These are phyloP conservation scores for Phortica okadai DNA, from an alignment of 2,888 invertebrate species.

Conservation along the genomic window DNA sequence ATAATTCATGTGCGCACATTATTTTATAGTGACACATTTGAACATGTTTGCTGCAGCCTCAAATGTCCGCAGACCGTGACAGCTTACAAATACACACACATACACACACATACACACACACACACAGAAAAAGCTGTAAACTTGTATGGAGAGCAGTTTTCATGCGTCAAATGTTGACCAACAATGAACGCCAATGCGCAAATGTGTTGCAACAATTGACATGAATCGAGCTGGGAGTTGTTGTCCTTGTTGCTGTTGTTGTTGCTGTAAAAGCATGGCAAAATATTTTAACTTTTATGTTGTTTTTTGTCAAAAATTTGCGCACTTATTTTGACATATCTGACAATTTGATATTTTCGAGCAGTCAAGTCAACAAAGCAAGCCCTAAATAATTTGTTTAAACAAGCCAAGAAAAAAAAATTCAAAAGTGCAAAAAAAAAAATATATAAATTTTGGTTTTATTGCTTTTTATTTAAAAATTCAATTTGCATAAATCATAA, in stretches of 20 bases:
- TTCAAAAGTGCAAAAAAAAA: background rate
- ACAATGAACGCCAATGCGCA: background rate
- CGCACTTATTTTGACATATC: no score
- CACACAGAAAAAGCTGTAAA: background rate
- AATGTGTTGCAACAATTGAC: background rate
- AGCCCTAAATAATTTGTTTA: background rate
- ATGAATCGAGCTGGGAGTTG: background rate
- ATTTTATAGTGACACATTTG: slow-evolving; percentile 40
- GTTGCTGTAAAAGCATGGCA: background rate
- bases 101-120: background rate
- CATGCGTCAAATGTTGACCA: slow-evolving; percentile 6
- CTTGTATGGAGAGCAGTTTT: background rate
- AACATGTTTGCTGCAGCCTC: slow-evolving; percentile 34
- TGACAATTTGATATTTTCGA: background rate
- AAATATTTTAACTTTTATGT: background rate
- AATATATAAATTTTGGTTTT: background rate
- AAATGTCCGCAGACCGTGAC: slow-evolving; percentile 37
- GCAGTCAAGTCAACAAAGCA: background rate
- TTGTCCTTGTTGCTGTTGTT: background rate
- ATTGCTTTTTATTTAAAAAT: background rate
- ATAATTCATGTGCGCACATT: slow-evolving; percentile 22
- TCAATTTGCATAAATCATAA: background rate
- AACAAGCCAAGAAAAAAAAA: background rate
- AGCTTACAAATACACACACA: slow-evolving; percentile 30
- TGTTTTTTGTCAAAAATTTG: background rate